Evolutionary conservation across 2,797 vertebrate genomes (phyloP).

Genomic region (Acrocephalus scirpaceus): DNA sequence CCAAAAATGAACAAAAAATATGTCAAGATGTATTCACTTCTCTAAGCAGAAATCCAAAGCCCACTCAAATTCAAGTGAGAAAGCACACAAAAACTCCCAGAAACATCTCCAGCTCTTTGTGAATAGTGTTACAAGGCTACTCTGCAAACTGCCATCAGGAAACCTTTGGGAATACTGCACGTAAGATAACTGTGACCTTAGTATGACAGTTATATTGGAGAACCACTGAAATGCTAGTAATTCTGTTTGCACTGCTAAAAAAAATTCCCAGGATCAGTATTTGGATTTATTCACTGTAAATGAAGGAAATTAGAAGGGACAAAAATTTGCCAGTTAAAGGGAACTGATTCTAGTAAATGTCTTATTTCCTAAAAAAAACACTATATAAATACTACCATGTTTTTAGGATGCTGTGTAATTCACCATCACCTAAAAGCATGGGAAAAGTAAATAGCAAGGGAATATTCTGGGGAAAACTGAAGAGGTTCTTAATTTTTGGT

Average conservation of each 20-base stretch:
- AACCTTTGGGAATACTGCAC: neutral
- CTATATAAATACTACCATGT: neutral
- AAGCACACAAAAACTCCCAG: neutral
- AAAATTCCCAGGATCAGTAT: neutral
- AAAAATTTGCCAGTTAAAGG: neutral
- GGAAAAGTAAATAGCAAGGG: neutral
- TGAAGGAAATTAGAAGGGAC: neutral
- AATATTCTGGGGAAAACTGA: neutral
- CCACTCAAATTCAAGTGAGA: neutral
- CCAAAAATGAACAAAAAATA: neutral
- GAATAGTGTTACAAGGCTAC: neutral
- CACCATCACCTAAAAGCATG: neutral
- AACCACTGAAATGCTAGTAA: neutral
- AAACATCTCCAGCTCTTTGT: neutral
- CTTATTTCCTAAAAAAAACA: neutral
- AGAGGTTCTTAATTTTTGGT: neutral
- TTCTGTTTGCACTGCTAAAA: neutral
- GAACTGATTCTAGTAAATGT: neutral
- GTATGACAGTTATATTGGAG: neutral
- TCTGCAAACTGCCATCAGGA: neutral
- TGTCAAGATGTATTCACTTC: accelerated
- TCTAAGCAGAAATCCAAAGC: neutral
- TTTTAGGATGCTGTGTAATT: neutral
- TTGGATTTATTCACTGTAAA: neutral
- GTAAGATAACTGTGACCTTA: neutral